Conservation (phyloP, 35 echinoderm and acorn worm species). For the Apostichopus parvimensis region DNA sequence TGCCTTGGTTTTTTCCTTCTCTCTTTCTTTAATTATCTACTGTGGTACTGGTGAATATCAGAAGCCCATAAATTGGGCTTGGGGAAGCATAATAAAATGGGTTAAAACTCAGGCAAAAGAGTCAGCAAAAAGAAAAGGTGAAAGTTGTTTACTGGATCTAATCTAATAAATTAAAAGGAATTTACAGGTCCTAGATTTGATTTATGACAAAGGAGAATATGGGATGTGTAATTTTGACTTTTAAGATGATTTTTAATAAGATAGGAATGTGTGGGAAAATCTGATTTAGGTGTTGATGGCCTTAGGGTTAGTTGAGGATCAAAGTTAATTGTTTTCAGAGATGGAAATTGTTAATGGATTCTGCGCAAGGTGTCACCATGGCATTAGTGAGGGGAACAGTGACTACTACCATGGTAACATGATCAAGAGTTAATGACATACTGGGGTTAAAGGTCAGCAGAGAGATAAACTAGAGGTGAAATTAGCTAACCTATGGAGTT, state of each 20-base stretch:
- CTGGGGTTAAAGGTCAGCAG: constrained; percentile 18
- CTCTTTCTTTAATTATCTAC: constrained; percentile 35
- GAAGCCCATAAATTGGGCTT: constrained; percentile 40
- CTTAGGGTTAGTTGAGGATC: constrained; percentile 46
- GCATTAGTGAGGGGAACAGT: not conserved
- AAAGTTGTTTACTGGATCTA: constrained; percentile 58
- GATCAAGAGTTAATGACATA: constrained; percentile 55
- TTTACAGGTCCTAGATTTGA: constrained; percentile 49
- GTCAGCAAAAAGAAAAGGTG: constrained; percentile 44
- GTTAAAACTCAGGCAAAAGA: constrained; percentile 12
- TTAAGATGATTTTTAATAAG: constrained; percentile 60
- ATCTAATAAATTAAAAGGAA: constrained; percentile 70
- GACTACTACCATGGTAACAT: constrained; percentile 49
- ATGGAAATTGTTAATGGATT: constrained; percentile 49
- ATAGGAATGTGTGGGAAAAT: constrained; percentile 65
- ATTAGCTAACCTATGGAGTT: constrained; percentile 35
- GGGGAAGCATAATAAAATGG: constrained; percentile 46
- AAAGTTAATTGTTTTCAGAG: constrained; percentile 61
- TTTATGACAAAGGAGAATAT: constrained; percentile 51
- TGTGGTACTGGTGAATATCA: constrained; percentile 50
- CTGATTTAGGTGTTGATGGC: constrained; percentile 61
- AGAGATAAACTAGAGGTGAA: constrained; percentile 21
- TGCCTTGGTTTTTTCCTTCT: not conserved
- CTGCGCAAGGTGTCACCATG: constrained; percentile 42
- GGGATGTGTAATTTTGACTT: constrained; percentile 59